Evolutionary conservation across 2,113 vertebrate genomes (phyloP).

Genomic region (Crocuta crocuta): DNA sequence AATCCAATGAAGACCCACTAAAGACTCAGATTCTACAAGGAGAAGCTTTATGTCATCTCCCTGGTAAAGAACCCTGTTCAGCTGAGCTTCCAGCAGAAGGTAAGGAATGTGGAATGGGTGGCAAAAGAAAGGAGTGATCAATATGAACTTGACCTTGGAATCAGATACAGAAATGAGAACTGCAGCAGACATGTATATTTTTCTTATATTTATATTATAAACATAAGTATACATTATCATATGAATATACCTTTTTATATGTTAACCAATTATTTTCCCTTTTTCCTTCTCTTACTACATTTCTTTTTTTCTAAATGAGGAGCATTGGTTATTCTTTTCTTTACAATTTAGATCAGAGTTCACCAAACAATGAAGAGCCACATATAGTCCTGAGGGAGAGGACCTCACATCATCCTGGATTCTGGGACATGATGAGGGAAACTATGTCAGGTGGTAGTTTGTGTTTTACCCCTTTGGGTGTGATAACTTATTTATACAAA

Average conservation of each 20-base stretch:
- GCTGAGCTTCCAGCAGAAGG: not conserved
- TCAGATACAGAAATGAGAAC: not conserved
- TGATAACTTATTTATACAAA: not conserved
- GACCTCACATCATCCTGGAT: not conserved
- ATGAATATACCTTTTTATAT: not conserved
- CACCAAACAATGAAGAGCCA: not conserved
- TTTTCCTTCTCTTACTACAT: not conserved
- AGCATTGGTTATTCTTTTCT: constrained; percentile 7
- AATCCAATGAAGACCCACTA: not conserved
- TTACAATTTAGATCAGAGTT: not conserved
- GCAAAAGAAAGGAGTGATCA: not conserved
- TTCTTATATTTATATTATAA: not conserved
- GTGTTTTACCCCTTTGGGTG: not conserved
- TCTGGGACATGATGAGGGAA: not conserved
- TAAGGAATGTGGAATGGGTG: not conserved
- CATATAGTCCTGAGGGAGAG: not conserved
- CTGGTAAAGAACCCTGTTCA: not conserved
- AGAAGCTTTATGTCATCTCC: not conserved
- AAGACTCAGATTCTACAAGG: not conserved
- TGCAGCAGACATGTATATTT: not conserved
- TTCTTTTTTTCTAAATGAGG: not conserved
- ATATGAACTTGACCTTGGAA: not conserved
- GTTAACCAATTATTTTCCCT: not conserved
- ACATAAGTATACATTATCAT: not conserved
- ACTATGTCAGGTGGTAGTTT: not conserved